Evolutionary conservation across 2,797 vertebrate genomes (phyloP).

Genomic region (Danionella dracula): DNA sequence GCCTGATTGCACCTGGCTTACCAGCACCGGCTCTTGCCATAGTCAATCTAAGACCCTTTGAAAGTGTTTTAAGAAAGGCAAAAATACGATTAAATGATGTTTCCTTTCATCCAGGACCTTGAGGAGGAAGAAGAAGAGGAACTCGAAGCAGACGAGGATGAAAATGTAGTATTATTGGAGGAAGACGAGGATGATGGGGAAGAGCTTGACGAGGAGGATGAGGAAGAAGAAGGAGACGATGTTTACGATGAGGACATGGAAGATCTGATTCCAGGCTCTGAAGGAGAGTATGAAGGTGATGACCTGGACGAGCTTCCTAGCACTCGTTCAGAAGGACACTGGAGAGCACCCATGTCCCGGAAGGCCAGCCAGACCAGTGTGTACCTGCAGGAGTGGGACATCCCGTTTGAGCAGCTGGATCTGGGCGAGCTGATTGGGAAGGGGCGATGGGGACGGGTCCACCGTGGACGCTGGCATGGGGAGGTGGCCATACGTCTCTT

Average conservation of each 20-base stretch:
- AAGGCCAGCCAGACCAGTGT: conserved; percentile 91
- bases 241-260: conserved; percentile 55
- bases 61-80: no score
- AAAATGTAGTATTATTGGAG: conserved; percentile 45
- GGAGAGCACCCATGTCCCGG: conserved; percentile 90
- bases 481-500: conserved; percentile 84
- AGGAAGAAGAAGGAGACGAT: conserved; percentile 38
- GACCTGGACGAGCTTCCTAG: conserved; percentile 88
- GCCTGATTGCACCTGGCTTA: no score
- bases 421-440: conserved; percentile 84
- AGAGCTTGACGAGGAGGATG: conserved; percentile 33
- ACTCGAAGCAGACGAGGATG: conserved; percentile 52
- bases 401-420: conserved; percentile 84
- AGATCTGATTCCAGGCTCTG: conserved; percentile 73
- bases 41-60: no score
- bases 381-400: conserved; percentile 80
- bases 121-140: conserved; percentile 61
- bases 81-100: no score
- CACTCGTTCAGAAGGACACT: conserved; percentile 68
- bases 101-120: conserved; percentile 23
- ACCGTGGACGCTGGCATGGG: conserved; percentile 82
- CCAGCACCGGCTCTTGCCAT: no score
- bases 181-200: conserved; percentile 55
- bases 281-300: conserved; percentile 81
- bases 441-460: conserved; percentile 82